Percentiles rank a stretch among this genome's conserved stretches.
Conservation (phyloP, 2,113 vertebrate species). For the Cercopithecus mona region DNA sequence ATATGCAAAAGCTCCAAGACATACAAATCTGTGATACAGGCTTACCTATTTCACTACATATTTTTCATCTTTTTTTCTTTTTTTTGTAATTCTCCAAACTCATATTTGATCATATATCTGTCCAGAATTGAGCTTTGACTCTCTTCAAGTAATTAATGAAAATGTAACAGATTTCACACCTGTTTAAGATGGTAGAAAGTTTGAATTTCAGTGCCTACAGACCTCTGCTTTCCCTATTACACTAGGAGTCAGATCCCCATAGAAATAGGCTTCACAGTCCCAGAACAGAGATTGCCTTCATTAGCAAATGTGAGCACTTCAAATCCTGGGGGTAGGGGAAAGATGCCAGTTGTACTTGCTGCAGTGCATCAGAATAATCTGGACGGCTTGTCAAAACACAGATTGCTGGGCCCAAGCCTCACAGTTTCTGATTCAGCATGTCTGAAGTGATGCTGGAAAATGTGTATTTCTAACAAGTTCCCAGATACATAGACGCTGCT, state of each 20-base stretch:
- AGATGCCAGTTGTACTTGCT: neutral
- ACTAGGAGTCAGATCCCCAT: neutral
- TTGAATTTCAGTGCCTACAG: neutral
- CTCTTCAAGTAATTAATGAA: neutral
- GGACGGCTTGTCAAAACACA: neutral
- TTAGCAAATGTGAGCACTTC: neutral
- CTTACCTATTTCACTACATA: neutral
- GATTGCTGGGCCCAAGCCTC: neutral
- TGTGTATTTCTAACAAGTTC: neutral
- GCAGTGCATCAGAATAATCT: neutral
- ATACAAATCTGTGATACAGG: neutral
- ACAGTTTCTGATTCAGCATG: neutral
- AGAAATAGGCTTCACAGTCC: neutral
- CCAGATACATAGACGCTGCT: neutral
- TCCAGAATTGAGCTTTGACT: neutral
- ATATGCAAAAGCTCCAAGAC: neutral
- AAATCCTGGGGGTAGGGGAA: neutral
- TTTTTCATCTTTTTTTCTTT: neutral
- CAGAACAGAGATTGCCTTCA: neutral
- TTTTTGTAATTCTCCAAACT: neutral
- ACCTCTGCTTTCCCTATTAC: neutral
- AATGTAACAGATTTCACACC: neutral
- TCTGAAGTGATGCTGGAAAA: neutral
- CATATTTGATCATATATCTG: neutral
- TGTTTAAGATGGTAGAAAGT: neutral